Evolutionary conservation across 2,113 vertebrate genomes (phyloP).

Genomic region (Pedetes capensis): DNA sequence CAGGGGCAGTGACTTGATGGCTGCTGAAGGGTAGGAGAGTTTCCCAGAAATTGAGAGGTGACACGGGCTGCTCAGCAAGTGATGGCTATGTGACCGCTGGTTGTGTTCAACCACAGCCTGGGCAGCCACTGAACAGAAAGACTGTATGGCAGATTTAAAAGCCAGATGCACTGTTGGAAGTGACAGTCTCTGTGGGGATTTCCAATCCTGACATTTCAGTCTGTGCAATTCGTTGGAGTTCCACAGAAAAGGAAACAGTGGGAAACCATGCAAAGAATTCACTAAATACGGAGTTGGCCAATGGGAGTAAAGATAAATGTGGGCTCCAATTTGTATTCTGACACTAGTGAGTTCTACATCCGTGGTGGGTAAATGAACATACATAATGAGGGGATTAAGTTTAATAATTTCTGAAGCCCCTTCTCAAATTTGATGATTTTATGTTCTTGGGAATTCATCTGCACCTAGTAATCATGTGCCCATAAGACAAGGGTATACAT

Average conservation of each 20-base stretch:
- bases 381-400: background rate
- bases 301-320: background rate
- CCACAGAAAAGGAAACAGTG: constrained; percentile 18
- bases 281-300: background rate
- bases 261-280: background rate
- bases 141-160: background rate
- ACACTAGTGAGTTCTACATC: background rate
- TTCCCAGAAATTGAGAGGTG: background rate
- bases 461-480: background rate
- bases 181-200: background rate
- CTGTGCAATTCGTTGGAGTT: background rate
- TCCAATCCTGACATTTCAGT: background rate
- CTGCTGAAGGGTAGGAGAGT: background rate
- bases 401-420: background rate
- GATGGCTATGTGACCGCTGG: background rate
- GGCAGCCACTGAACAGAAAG: background rate
- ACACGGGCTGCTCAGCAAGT: background rate
- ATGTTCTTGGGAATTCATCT: background rate
- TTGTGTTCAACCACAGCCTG: constrained; percentile 24
- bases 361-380: background rate
- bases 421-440: background rate
- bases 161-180: background rate
- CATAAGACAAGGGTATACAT: background rate
- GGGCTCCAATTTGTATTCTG: background rate
- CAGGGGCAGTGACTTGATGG: background rate